Conservation (phyloP, 2,113 vertebrate genomes). For the Pteruthius melanotis region DNA sequence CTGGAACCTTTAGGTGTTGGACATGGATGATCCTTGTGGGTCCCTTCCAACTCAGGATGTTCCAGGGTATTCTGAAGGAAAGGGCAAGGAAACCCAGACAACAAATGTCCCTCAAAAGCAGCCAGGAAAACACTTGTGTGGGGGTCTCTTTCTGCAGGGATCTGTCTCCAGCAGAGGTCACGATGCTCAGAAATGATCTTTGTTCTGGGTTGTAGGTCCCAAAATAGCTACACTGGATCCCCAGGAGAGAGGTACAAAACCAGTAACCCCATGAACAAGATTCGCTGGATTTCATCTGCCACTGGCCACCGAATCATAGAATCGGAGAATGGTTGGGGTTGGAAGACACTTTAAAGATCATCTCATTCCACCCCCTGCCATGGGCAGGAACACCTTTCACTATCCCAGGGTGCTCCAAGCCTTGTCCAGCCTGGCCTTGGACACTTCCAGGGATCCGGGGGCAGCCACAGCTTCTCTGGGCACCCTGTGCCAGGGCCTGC, state of each 20-base stretch:
- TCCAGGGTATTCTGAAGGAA: not conserved
- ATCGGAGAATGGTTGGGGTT: not conserved
- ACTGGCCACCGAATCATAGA: not conserved
- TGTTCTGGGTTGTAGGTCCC: not conserved
- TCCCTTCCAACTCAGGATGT: not conserved
- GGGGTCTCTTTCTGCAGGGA: not conserved
- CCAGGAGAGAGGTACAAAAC: not conserved
- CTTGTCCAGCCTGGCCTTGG: rapidly evolving
- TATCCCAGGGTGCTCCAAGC: rapidly evolving
- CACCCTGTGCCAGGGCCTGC: not conserved
- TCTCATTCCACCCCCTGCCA: not conserved
- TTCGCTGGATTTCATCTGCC: not conserved
- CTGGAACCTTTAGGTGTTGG: not conserved
- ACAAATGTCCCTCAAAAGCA: not conserved
- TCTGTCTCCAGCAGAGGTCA: not conserved
- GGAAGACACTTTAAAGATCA: not conserved
- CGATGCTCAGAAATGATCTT: not conserved
- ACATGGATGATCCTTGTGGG: not conserved
- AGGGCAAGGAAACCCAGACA: not conserved
- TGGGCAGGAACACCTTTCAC: not conserved
- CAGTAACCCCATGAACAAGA: not conserved
- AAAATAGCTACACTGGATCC: not conserved
- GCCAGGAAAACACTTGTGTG: not conserved
- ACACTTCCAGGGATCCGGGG: not conserved
- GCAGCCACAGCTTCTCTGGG: not conserved